Conservation (phyloP, 2,888 invertebrate genomes). For the Temnothorax ravouxi region DNA sequence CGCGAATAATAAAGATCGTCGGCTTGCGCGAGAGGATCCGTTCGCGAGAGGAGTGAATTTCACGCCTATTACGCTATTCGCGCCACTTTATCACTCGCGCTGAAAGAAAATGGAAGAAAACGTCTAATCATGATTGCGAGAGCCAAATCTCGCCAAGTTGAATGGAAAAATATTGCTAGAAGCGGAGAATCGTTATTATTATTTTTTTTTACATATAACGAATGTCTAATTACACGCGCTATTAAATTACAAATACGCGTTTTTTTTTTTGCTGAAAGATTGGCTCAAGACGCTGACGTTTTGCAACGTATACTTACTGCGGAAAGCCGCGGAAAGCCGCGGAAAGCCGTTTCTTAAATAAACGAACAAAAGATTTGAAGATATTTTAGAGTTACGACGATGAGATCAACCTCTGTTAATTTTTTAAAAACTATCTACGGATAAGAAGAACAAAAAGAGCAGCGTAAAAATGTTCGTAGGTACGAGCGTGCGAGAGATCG, state of each 20-base stretch:
- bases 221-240: not conserved
- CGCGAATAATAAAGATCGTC: constrained; percentile 29
- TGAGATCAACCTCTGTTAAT: not conserved
- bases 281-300: not conserved
- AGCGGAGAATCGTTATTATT: not conserved
- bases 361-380: not conserved
- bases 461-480: not conserved
- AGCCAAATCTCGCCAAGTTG: not conserved
- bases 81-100: constrained; percentile 28
- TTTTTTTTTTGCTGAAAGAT: not conserved
- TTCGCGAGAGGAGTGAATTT: constrained; percentile 52
- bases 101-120: constrained; percentile 1
- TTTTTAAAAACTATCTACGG: not conserved
- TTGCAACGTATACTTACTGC: not conserved
- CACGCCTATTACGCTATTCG: constrained; percentile 45
- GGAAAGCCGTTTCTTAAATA: not conserved
- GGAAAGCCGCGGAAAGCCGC: no score
- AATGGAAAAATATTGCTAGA: not conserved
- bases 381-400: not conserved
- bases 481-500: no score
- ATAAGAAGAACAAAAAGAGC: not conserved
- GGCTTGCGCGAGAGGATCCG: constrained; percentile 33
- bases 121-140: not conserved
- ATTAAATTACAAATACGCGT: not conserved
- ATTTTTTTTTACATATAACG: not conserved